These are phyloP conservation scores for Melanostoma scalare DNA, from an alignment of 2,888 invertebrate genomes.

Conservation along the genomic window DNA sequence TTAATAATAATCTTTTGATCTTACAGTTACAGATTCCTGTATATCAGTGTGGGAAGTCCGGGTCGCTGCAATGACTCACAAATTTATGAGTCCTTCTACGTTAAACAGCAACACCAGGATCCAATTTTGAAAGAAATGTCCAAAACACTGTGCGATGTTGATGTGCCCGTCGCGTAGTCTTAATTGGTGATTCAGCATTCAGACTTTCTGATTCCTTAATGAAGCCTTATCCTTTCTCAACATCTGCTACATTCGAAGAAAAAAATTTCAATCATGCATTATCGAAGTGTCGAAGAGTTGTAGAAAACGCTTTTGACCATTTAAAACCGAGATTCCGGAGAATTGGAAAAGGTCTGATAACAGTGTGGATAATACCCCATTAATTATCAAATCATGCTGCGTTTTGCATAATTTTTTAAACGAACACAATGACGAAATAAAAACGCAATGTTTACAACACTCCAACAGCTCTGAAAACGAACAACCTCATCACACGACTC, in stretches of 20 bases:
- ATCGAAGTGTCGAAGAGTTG: conserved; percentile 10
- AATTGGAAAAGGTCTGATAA: not conserved
- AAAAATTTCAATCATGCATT: not conserved
- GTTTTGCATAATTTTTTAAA: conserved; percentile 20
- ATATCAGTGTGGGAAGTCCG: conserved; percentile 17
- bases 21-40: conserved; percentile 20
- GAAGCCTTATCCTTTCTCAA: conserved; percentile 8
- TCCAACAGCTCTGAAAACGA: too few species aligned
- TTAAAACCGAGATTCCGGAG: too few species aligned
- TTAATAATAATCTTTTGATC: too few species aligned
- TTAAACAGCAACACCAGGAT: conserved; percentile 5
- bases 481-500: too few species aligned
- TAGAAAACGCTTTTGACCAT: not conserved
- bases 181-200: conserved; percentile 16
- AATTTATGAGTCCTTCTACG: not conserved
- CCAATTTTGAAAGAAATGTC: not conserved
- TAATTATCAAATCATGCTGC: not conserved
- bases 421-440: conserved; percentile 4
- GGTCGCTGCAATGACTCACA: conserved; percentile 15
- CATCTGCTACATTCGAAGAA: not conserved
- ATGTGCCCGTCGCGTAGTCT: conserved; percentile 2
- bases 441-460: not conserved
- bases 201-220: not conserved
- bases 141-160: not conserved
- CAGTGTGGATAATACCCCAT: not conserved